Conservation (phyloP, 2,797 vertebrate genomes). For the Onychomys torridus region DNA sequence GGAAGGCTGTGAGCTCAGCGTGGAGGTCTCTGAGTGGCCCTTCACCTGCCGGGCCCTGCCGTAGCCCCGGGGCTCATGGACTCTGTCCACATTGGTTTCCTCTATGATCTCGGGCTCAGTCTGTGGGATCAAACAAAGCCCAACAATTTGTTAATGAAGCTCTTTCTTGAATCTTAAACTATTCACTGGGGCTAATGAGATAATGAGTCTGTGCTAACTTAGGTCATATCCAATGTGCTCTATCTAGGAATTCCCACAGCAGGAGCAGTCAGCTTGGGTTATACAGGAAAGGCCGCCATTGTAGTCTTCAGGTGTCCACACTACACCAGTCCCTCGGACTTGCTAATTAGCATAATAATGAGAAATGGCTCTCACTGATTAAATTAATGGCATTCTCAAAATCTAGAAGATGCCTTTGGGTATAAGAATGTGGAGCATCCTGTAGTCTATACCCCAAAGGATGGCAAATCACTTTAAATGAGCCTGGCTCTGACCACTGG, state of each 20-base stretch:
- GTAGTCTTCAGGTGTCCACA: not conserved
- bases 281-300: not conserved
- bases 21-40: conserved; percentile 98
- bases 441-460: not conserved
- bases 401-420: not conserved
- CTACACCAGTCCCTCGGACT: not conserved
- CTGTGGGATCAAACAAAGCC: conserved; percentile 86
- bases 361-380: not conserved
- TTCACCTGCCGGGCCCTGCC: conserved; percentile 92
- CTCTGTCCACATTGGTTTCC: conserved; percentile 97
- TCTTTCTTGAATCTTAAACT: not conserved
- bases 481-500: not conserved
- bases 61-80: conserved; percentile 91
- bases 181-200: not conserved
- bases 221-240: not conserved
- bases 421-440: conserved; percentile 8
- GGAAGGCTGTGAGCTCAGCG: conserved; percentile 99
- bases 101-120: conserved; percentile 98
- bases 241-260: not conserved
- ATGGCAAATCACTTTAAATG: not conserved
- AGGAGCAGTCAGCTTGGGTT: not conserved
- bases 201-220: not conserved
- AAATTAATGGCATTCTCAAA: conserved; percentile 9
- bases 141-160: not conserved
- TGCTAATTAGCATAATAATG: not conserved